Evolutionary conservation across 1,140 invertebrate genomes (phyloP).

Genomic region (Aphidius ervi): DNA sequence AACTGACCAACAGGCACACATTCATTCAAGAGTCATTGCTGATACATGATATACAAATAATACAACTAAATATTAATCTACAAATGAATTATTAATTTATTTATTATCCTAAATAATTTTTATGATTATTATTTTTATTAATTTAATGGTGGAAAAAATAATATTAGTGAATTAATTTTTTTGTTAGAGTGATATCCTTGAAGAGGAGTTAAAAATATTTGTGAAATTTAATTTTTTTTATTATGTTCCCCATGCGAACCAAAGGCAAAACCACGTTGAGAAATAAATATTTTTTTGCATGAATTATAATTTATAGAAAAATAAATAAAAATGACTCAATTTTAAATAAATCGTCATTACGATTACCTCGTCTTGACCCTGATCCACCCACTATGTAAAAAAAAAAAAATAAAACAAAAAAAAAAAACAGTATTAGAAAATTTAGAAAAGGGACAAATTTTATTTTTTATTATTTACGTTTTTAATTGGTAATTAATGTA

Average conservation of each 20-base stretch:
- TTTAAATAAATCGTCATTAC: slow-evolving; percentile 30
- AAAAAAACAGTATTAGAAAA: slow-evolving; percentile 8
- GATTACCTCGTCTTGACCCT: slow-evolving; percentile 63
- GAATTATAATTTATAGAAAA: slow-evolving; percentile 20
- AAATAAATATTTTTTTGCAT: slow-evolving; percentile 8
- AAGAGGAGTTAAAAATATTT: too few relatives aligned
- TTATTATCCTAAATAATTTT: too few relatives aligned
- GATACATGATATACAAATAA: slow-evolving; percentile 5
- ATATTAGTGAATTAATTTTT: too few relatives aligned
- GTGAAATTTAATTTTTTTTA: too few relatives aligned
- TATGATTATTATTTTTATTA: too few relatives aligned
- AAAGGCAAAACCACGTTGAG: not conserved
- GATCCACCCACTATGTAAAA: slow-evolving; percentile 61
- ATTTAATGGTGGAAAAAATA: too few relatives aligned
- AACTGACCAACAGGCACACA: slow-evolving; percentile 50
- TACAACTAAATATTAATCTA: not conserved
- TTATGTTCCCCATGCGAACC: slow-evolving; percentile 10
- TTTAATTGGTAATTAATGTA: not conserved
- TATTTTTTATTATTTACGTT: slow-evolving; percentile 12
- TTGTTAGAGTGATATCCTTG: too few relatives aligned
- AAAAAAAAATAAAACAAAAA: slow-evolving; percentile 39
- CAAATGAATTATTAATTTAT: not conserved
- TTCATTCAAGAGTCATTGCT: slow-evolving; percentile 42
- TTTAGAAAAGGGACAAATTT: slow-evolving; percentile 20
- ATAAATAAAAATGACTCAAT: slow-evolving; percentile 32